Evolutionary conservation across 92 coral and sea anemone species (phyloP).

Genomic region (Siderastrea radians): DNA sequence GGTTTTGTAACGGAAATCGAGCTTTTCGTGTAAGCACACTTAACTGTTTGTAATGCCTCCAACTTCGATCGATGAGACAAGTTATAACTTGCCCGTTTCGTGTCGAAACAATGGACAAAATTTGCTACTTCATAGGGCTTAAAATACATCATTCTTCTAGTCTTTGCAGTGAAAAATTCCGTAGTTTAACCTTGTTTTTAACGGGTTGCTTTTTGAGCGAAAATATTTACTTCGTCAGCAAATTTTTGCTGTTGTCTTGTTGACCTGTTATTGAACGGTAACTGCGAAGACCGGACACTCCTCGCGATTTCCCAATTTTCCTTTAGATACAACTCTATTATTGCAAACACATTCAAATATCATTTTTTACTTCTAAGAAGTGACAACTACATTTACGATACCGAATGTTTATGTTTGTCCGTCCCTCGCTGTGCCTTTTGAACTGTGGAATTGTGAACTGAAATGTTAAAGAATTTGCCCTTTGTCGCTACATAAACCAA

Average conservation of each 20-base stretch:
- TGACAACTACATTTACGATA: neutral
- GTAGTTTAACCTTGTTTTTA: neutral
- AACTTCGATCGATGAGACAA: neutral
- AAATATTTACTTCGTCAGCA: slow-evolving; percentile 44
- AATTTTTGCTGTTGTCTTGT: neutral
- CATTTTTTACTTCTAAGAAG: neutral
- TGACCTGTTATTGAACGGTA: too few species aligned
- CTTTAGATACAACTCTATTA: neutral
- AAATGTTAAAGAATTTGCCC: neutral
- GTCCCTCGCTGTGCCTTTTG: slow-evolving; percentile 10
- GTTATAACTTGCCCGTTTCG: slow-evolving; percentile 15
- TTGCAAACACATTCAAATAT: neutral
- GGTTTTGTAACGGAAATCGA: slow-evolving; percentile 10
- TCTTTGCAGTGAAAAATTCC: neutral
- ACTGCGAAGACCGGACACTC: too few species aligned
- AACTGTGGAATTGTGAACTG: neutral
- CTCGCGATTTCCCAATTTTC: neutral
- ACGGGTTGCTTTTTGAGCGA: neutral
- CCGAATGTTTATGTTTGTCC: neutral
- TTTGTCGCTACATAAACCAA: neutral
- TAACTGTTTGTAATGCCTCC: neutral
- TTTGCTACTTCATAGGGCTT: neutral
- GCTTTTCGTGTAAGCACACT: neutral
- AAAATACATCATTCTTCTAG: neutral
- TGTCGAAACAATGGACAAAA: neutral